Percentiles rank a stretch among this genome's conserved stretches.
Conservation (phyloP, 2,797 vertebrate genomes). For the Sebastes itinus region DNA sequence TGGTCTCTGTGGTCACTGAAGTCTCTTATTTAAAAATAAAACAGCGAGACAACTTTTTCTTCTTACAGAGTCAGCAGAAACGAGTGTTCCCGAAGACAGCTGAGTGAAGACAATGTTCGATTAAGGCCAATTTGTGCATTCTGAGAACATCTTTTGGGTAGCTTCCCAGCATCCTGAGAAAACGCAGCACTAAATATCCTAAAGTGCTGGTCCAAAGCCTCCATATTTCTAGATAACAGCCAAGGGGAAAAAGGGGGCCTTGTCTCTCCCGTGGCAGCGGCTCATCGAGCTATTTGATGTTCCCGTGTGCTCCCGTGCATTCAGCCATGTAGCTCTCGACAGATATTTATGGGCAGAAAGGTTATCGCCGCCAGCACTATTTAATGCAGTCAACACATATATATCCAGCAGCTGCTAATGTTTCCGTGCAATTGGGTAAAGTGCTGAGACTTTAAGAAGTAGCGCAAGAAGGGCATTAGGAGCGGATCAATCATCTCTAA, state of each 20-base stretch:
- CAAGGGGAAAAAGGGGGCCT: background rate
- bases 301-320: conserved; percentile 31
- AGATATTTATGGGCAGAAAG: conserved; percentile 46
- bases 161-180: conserved; percentile 62
- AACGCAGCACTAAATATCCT: conserved; percentile 59
- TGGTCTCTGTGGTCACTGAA: background rate
- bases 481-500: conserved; percentile 59
- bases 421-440: conserved; percentile 17
- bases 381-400: conserved; percentile 36
- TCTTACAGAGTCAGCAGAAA: conserved; percentile 56
- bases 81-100: conserved; percentile 30
- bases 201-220: conserved; percentile 56
- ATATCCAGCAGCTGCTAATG: conserved; percentile 29
- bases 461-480: conserved; percentile 28
- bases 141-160: conserved; percentile 56
- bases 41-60: background rate
- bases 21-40: conserved; percentile 34
- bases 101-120: conserved; percentile 55
- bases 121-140: conserved; percentile 60
- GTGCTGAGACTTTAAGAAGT: conserved; percentile 43
- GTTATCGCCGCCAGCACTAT: conserved; percentile 27
- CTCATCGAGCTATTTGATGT: conserved; percentile 33
- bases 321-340: conserved; percentile 33
- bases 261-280: conserved; percentile 7
- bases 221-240: conserved; percentile 59